Percentiles rank a stretch among this genome's conserved stretches.
Conservation (phyloP, 2,888 invertebrate genomes). For the Cosmopolites sordidus region DNA sequence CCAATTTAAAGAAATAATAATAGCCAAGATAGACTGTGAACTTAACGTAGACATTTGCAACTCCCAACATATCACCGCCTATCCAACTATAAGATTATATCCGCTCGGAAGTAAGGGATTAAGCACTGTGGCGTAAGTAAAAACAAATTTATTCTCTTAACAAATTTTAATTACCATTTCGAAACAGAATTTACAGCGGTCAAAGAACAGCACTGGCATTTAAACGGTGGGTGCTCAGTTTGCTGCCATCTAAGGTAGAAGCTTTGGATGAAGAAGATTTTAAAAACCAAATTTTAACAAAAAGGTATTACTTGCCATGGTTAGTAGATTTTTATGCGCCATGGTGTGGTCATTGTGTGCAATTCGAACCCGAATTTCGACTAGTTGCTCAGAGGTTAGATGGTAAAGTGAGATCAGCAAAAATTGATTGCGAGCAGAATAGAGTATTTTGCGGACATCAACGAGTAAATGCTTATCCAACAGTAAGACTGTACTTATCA, state of each 20-base stretch:
- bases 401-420: constrained; percentile 55
- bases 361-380: constrained; percentile 65
- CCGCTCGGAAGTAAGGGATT: constrained; percentile 54
- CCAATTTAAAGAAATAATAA: constrained; percentile 24
- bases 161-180: too few species aligned
- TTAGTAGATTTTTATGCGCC: constrained; percentile 66
- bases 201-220: constrained; percentile 60
- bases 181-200: constrained; percentile 59
- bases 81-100: constrained; percentile 67
- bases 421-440: constrained; percentile 62
- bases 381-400: constrained; percentile 54
- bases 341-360: constrained; percentile 62
- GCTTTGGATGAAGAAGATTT: constrained; percentile 49
- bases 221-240: constrained; percentile 59
- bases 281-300: constrained; percentile 50
- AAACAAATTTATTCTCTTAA: too few species aligned
- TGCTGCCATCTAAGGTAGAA: constrained; percentile 57
- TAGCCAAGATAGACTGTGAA: constrained; percentile 67
- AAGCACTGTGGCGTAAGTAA: constrained; percentile 51
- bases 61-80: constrained; percentile 57
- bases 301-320: constrained; percentile 49
- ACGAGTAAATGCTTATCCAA: constrained; percentile 57
- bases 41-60: constrained; percentile 55
- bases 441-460: constrained; percentile 52
- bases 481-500: constrained; percentile 52